These are phyloP conservation scores for Sphaeramia orbicularis DNA, from an alignment of 2,797 vertebrate genomes.

Conservation along the genomic window DNA sequence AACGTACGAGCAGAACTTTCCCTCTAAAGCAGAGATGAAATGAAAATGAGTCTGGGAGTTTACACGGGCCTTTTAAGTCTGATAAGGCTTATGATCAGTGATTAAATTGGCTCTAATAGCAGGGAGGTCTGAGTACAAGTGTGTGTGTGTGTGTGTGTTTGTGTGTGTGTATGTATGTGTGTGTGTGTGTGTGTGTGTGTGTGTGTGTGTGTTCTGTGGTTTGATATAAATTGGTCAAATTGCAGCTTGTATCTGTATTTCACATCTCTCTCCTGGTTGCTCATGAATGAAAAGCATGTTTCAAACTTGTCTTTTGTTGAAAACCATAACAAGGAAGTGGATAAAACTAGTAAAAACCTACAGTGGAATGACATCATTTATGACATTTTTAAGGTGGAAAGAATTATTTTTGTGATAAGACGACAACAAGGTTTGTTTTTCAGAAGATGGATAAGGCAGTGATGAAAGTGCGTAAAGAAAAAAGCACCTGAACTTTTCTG, in stretches of 20 bases:
- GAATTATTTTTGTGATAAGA: no score
- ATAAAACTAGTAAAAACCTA: no score
- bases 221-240: conserved; percentile 79
- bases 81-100: conserved; percentile 65
- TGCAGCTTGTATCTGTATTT: conserved; percentile 47
- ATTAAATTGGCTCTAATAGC: conserved; percentile 72
- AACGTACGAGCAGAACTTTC: conserved; percentile 41
- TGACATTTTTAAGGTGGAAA: no score
- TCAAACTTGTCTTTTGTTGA: conserved; percentile 1
- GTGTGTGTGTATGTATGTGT: neutral
- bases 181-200: no score
- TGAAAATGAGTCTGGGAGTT: conserved; percentile 63
- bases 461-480: no score
- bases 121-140: conserved; percentile 39
- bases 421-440: no score
- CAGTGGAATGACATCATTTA: no score
- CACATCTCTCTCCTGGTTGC: conserved; percentile 16
- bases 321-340: no score
- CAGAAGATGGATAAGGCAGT: no score
- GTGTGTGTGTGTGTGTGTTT: no score
- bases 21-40: no score
- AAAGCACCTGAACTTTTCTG: no score
- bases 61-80: conserved; percentile 53
- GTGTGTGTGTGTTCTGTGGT: conserved; percentile 26
- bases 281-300: conserved; percentile 18